phyloP scores from a whole-genome alignment of 2,797 vertebrate genomes.

The Cephalopachus bancanus region DNA sequence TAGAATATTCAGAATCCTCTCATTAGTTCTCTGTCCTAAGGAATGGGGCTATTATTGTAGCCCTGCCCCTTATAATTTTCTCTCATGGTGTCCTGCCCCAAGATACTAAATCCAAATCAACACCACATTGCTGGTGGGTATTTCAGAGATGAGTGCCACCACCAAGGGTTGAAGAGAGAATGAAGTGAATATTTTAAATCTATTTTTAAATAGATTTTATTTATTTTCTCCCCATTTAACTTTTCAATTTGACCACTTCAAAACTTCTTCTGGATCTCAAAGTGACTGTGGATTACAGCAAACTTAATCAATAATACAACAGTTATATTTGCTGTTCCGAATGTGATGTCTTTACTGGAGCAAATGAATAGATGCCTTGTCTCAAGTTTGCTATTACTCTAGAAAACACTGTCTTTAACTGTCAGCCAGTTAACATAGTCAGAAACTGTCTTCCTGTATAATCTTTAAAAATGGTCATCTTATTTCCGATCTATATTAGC shows the following conservation, averaged over 20 bases:
- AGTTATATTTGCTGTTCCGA: background rate
- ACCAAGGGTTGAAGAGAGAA: background rate
- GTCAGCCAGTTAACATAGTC: background rate
- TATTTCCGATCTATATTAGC: background rate
- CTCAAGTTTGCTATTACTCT: background rate
- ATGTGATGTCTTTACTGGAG: background rate
- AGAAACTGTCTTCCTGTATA: background rate
- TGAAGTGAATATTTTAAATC: background rate
- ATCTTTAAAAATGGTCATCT: background rate
- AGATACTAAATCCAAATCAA: conserved; percentile 1
- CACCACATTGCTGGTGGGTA: background rate
- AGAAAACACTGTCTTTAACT: background rate
- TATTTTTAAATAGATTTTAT: background rate
- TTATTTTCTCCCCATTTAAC: background rate
- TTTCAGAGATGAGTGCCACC: background rate
- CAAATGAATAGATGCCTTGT: background rate
- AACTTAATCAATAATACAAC: background rate
- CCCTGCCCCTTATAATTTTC: background rate
- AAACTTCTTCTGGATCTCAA: background rate
- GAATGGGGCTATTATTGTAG: background rate
- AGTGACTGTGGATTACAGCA: background rate
- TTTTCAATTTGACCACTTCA: background rate
- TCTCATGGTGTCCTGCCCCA: background rate
- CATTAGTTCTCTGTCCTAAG: background rate
- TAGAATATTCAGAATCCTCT: background rate